Evolutionary conservation across 2,113 vertebrate genomes (phyloP), one percentile per base, ranked within the genome.

Genomic region (Cochlearius cochlearius): DNA sequence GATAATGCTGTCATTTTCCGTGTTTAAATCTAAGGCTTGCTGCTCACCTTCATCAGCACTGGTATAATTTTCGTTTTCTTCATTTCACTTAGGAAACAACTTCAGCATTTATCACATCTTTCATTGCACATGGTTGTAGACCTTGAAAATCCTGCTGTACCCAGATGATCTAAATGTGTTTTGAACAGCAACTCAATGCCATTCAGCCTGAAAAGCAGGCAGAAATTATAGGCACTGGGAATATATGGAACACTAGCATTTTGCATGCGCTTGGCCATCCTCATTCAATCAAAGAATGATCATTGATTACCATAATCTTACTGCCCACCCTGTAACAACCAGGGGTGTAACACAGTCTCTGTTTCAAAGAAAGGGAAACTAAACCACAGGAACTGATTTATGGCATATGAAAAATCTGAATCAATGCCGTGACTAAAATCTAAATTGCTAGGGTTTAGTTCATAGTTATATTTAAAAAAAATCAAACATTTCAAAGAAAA

Each of bases 1-100:
- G 92, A 95, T 91, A 95, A 94, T 52, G 49, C 88, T 94, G 93
- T 94, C 75, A 88, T 95, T 95, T 92, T 86, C 72, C 21, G 41
- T 58, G 39, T 75, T 94, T 91, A 96, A 91, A 79, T 84, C 80
- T 91, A 78, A 90, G 81, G 38, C 38, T 90, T 92, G 47, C 59
- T 88, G 69, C 73, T 97, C 74, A 80, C 86, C 73, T 88, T 96
- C 91, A 95, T 88, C 92, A 92, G 58, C 77, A 91, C 60, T 3
- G 3, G 52, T 60, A 94, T 92, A 87, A 86, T 93, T 96, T 92
- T 84, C 4, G 0, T 85, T 84, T 91, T 77, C 74, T 55, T 91
- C 94, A 43, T 86, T 88, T 92, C 77, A 86, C 77, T 79, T 75
- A 84, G n/a, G 77, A 81, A 88, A 91, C 45, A 84, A 45, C 76